phyloP scores from a whole-genome alignment of 2,797 vertebrate species.

The Sylvilagus floridanus region DNA sequence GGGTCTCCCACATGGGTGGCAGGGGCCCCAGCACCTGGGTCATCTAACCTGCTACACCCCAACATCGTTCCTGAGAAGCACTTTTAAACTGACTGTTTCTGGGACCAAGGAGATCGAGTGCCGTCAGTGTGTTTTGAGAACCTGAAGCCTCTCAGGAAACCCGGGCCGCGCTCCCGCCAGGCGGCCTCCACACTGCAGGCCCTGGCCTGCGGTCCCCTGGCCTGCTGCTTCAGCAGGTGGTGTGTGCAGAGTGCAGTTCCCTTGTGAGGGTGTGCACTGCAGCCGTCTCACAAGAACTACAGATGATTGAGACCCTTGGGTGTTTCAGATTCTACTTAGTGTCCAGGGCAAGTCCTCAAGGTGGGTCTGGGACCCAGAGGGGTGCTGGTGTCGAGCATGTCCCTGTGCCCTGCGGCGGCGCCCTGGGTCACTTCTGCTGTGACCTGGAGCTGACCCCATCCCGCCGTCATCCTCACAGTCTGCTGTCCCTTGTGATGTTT shows the following conservation, averaged over 20 bases:
- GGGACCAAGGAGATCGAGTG: background rate
- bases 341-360: background rate
- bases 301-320: background rate
- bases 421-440: accelerated
- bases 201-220: background rate
- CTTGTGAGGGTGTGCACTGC: background rate
- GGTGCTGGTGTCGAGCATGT: no score
- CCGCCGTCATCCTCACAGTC: background rate
- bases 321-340: background rate
- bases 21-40: no score
- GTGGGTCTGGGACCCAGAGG: background rate
- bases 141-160: no score
- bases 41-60: no score
- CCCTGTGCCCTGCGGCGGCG: background rate
- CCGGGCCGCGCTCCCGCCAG: background rate
- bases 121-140: background rate
- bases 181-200: no score
- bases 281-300: background rate
- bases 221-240: background rate
- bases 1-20: no score
- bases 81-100: background rate
- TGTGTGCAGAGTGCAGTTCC: no score
- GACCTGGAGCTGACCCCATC: background rate
- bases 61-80: no score
- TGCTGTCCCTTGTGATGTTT: background rate